Base-by-base conservation (phyloP, 2,888 invertebrate genomes). In the Nephrotoma guestfalica region DNA sequence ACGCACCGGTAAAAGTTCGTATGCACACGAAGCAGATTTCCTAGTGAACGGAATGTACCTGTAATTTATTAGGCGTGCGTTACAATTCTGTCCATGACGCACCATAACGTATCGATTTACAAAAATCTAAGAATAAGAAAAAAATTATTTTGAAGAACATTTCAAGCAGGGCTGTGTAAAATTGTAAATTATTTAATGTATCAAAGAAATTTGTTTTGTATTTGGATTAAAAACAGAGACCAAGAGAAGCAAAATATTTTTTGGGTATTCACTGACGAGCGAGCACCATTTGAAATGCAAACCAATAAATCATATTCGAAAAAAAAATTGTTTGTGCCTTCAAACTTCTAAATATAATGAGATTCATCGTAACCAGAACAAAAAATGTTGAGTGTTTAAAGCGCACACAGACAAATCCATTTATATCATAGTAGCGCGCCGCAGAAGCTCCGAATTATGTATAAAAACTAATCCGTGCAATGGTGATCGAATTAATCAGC, bases 1-100 rank as follows among this genome's bases (percentile, higher is more conserved):
- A 88, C 94, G 96, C 89, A 95, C 96, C 86, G 95, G 96, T 87
- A 95, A 96, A 91, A 94, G 95, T 86, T 94, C 95, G 18, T 96
- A 96, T 90, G 96, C 97, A 45, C 97, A 98, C 91, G 98, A 98
- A 92, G 97, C 98, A 0, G 98, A 98, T 93, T 98, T 98, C 92
- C 93, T 99, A 89, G 98, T 99, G 89, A 98, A 99, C 92, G 98
- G 98, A 90, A 98, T 99, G 98, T 99, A 98, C 92, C 94, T 98
- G 90, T 97, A 95, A 93, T 89, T 86, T 41, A 86, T 86, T 86
- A 87, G 6, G 15, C 15, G 51, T 15, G 18, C 51, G 30, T 30
- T 30, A 30, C 83, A 83, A 83, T 51, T 15, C 6, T 51, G 51
- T 51, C 51, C 15, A 51, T 71, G 71, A 30, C 71, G 9, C 41